Conservation (phyloP, 2,888 invertebrate species). For the Geotrupes spiniger region DNA sequence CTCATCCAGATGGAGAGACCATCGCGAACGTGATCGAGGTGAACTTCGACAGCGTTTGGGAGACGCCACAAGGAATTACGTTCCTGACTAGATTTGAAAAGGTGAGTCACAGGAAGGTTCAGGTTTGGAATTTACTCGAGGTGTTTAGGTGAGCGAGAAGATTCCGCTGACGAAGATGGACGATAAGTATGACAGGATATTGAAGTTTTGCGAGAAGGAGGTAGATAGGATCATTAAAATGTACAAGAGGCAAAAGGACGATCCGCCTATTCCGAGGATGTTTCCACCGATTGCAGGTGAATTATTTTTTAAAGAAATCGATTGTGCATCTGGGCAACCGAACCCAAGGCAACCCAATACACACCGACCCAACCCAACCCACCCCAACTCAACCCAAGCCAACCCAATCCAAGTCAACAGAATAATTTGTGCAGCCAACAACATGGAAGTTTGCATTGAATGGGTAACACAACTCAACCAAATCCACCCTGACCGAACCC, state of each 20-base stretch:
- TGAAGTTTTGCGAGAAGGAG: constrained; percentile 81
- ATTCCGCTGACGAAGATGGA: constrained; percentile 76
- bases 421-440: too few relatives aligned
- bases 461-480: too few relatives aligned
- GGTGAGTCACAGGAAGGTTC: too few relatives aligned
- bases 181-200: constrained; percentile 78
- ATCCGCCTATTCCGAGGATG: constrained; percentile 85
- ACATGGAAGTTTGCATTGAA: too few relatives aligned
- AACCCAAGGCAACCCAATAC: too few relatives aligned
- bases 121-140: background rate
- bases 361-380: too few relatives aligned
- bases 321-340: too few relatives aligned
- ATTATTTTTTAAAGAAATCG: too few relatives aligned
- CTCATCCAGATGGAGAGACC: too few relatives aligned
- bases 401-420: too few relatives aligned
- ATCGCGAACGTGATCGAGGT: constrained; percentile 77
- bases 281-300: constrained; percentile 87
- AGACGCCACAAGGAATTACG: constrained; percentile 84
- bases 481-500: too few relatives aligned
- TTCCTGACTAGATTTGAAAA: constrained; percentile 77
- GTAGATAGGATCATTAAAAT: constrained; percentile 83
- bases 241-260: constrained; percentile 85
- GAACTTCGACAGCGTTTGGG: constrained; percentile 87
- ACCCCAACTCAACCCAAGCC: too few relatives aligned
- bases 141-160: constrained; percentile 70